Conservation (phyloP, 2,113 vertebrate species). For the Anguilla japonica region DNA sequence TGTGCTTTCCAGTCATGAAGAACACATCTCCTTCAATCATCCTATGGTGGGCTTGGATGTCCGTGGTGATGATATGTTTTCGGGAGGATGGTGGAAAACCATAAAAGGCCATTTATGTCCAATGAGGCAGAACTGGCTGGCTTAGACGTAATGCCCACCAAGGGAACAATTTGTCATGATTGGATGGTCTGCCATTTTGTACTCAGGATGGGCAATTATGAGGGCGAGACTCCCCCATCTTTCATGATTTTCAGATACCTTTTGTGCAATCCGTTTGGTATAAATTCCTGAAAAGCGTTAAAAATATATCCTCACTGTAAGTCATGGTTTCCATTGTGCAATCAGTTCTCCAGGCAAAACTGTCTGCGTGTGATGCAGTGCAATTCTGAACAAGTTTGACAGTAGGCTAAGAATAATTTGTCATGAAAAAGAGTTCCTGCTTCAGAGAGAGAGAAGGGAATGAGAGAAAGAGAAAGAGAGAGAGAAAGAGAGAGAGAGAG, state of each 20-base stretch:
- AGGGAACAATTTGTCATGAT: slow-evolving; percentile 48
- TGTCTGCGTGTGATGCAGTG: neutral
- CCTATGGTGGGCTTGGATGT: slow-evolving; percentile 29
- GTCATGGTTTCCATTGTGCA: slow-evolving; percentile 6
- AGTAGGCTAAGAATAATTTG: neutral
- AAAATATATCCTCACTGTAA: neutral
- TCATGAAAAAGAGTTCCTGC: neutral
- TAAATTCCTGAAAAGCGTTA: neutral
- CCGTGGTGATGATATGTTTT: slow-evolving; percentile 27
- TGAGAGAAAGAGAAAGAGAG: neutral
- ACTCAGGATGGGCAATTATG: slow-evolving; percentile 15
- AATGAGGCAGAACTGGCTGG: slow-evolving; percentile 48
- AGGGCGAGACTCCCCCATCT: neutral
- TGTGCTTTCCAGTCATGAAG: slow-evolving; percentile 14
- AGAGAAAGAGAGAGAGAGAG: neutral
- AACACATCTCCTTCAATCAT: slow-evolving; percentile 29
- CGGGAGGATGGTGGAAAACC: slow-evolving; percentile 17
- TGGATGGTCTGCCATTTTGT: slow-evolving; percentile 31
- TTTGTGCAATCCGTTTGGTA: slow-evolving; percentile 16
- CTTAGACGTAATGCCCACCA: slow-evolving; percentile 39
- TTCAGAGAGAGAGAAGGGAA: neutral
- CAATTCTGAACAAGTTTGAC: neutral
- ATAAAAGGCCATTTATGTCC: slow-evolving; percentile 45
- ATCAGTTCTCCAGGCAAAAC: neutral
- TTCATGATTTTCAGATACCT: neutral